Evolutionary conservation across 1,140 invertebrate genomes (phyloP), one percentile per base, ranked within the genome.

Genomic region (Papilio aristodemus): DNA sequence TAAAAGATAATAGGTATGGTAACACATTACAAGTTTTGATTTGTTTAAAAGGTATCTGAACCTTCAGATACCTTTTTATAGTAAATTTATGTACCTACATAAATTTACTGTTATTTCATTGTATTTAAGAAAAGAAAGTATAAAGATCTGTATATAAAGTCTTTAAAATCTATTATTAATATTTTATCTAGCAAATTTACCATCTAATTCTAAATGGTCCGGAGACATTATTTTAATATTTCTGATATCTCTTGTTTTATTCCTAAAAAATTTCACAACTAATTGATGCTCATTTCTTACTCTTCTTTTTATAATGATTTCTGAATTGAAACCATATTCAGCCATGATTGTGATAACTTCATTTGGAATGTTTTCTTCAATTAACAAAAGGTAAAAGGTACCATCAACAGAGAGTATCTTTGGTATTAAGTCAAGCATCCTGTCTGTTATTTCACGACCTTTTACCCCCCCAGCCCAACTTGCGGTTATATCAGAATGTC

Each of bases 391-490:
- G 91, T 98, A 99, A 89, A 97, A 96, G 0, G 95, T 86, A 9
- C 97, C 97, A 39, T 91, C 82, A 1, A 91, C 73, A 9, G 95
- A 94, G 36, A 99, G 89, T 58, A 97, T 92, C 72, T 94, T 79
- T 70, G 94, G 92, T 75, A 98, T 92, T 69, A 90, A 82, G 37
- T 93, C 80, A 17, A 98, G 93, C 70, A 98, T 88, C 80, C 93
- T 88, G 84, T 98, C 96, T 57, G 96, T 97, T 4, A 98, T 94
- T 89, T 95, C 89, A 70, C 97, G 92, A 2, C 97, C 98, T 78
- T 95, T 93, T 8, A 83, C 59, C 0, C 97, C 97, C 39, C 98
- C 97, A 32, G 97, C 97, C 97, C 97, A 98, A 38, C 97, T 93
- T 73, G 93, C 93, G 38, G 92, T 92, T 38, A 96, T 93, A 58